A percentile compares a stretch with the other conserved stretches of the same genome.
phyloP scores from a whole-genome alignment of 2,113 vertebrate species.

The Hypomesus transpacificus region DNA sequence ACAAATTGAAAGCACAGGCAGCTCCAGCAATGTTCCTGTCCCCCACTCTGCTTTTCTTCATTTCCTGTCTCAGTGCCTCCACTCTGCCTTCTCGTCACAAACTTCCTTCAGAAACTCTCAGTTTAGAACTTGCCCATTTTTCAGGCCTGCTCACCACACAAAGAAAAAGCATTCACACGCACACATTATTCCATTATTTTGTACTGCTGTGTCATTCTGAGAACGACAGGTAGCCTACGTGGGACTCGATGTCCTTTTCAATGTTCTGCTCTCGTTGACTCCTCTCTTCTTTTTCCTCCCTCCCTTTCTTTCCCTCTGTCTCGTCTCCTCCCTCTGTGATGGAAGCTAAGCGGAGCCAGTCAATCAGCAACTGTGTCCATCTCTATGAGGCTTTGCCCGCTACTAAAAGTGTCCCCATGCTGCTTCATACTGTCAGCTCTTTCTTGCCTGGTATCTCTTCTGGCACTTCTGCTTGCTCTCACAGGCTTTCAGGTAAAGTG shows the following conservation, averaged over 20 bases:
- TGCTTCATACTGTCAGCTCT: conserved; percentile 98
- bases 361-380: conserved; percentile 99
- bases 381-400: conserved; percentile 95
- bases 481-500: conserved; percentile 95
- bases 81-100: too few relatives aligned
- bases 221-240: background rate
- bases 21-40: background rate
- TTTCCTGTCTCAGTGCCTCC: conserved; percentile 14
- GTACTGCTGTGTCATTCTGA: background rate
- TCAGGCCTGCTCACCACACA: too few relatives aligned
- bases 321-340: conserved; percentile 35
- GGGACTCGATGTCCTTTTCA: background rate
- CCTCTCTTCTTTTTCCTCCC: conserved; percentile 29
- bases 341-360: conserved; percentile 99
- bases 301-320: conserved; percentile 33
- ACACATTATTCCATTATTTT: too few relatives aligned
- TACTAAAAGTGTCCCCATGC: conserved; percentile 97
- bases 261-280: background rate
- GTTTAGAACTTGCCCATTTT: too few relatives aligned
- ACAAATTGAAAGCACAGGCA: conserved; percentile 16
- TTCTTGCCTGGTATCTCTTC: conserved; percentile 98
- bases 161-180: too few relatives aligned
- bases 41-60: background rate
- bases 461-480: conserved; percentile 90
- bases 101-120: too few relatives aligned